Evolutionary conservation across 2,113 vertebrate genomes (phyloP).

Genomic region (Heliornis fulica): DNA sequence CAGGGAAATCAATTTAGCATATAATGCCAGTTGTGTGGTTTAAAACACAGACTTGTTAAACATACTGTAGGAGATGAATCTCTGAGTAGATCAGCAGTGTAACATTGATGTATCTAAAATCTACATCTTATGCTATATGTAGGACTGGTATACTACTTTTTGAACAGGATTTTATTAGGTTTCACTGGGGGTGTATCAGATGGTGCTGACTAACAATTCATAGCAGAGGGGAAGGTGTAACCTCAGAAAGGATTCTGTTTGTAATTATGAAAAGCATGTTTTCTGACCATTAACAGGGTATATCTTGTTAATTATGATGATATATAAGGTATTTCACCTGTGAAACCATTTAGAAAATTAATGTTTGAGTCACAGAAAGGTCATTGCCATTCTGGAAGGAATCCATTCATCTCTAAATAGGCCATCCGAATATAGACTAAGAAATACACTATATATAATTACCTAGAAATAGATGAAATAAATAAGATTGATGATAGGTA

Average conservation of each 20-base stretch:
- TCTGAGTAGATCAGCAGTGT: background rate
- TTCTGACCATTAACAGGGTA: background rate
- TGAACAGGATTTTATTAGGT: background rate
- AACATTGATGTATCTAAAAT: background rate
- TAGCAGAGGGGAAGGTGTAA: background rate
- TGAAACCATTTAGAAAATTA: slow-evolving; percentile 52
- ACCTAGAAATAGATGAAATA: slow-evolving; percentile 39
- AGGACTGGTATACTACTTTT: background rate
- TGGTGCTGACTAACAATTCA: background rate
- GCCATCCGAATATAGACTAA: background rate
- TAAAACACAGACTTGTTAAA: background rate
- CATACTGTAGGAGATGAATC: background rate
- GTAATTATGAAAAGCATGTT: slow-evolving; percentile 11
- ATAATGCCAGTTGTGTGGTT: background rate
- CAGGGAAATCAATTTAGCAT: background rate
- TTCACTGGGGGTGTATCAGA: background rate
- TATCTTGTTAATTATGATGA: slow-evolving; percentile 35
- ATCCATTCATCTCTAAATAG: slow-evolving; percentile 38
- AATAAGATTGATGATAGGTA: slow-evolving; percentile 28
- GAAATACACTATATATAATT: slow-evolving; percentile 48
- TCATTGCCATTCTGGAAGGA: slow-evolving; percentile 30
- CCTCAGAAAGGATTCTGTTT: background rate
- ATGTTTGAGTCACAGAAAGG: slow-evolving; percentile 45
- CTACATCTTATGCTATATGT: background rate
- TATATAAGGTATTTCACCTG: slow-evolving; percentile 46